These are phyloP conservation scores for Tetraneura akinire DNA, from an alignment of 1,140 invertebrate genomes.

Conservation along the genomic window DNA sequence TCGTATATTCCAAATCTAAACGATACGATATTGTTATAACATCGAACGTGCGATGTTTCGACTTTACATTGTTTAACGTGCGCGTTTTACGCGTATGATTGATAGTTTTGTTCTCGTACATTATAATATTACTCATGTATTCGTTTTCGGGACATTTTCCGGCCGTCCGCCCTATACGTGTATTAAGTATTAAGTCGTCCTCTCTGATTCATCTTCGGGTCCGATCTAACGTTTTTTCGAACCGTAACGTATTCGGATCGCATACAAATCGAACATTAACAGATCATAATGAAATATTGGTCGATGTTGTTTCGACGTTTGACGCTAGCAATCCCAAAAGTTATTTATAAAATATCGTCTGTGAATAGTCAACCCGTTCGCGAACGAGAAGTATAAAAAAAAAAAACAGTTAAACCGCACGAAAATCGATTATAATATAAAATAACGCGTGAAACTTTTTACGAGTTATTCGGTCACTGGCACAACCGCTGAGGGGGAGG, in stretches of 20 bases:
- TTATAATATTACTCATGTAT: no score
- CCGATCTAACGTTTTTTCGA: background rate
- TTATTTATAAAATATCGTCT: no score
- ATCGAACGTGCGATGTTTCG: background rate
- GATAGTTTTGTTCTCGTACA: conserved; percentile 10
- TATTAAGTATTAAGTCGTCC: background rate
- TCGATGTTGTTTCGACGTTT: background rate
- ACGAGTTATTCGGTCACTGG: no score
- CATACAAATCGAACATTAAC: background rate
- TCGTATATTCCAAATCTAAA: no score
- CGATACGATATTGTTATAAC: no score
- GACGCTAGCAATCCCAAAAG: no score
- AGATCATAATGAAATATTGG: background rate
- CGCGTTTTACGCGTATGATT: background rate
- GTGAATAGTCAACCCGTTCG: no score
- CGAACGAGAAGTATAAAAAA: no score
- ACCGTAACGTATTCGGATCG: background rate
- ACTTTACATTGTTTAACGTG: background rate
- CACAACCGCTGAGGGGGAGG: no score
- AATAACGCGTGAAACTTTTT: no score
- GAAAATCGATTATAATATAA: no score
- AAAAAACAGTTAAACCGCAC: no score
- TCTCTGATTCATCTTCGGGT: background rate
- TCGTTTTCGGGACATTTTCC: background rate
- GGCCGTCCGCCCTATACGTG: background rate